Percentiles rank a stretch among this genome's conserved stretches.
Evolutionary conservation across 2,113 vertebrate genomes (phyloP).

Genomic region (Brachirus orientalis): DNA sequence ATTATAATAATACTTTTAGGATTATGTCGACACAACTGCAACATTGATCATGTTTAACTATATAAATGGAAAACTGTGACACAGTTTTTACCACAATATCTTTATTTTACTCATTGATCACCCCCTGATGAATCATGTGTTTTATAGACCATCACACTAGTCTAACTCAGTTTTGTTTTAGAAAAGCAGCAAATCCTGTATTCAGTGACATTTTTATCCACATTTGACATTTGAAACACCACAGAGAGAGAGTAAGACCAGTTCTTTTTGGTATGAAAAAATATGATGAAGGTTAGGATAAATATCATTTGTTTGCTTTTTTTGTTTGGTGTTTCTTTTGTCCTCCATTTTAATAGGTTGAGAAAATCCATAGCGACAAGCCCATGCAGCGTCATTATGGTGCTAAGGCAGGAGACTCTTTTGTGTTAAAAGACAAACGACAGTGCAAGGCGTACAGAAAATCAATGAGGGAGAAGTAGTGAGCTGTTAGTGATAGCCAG

Average conservation of each 20-base stretch:
- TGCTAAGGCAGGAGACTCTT: constrained; percentile 44
- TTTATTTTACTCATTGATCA: no score
- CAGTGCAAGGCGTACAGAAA: constrained; percentile 57
- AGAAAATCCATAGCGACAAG: constrained; percentile 28
- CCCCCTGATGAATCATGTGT: no score
- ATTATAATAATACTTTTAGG: no score
- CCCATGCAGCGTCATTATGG: constrained; percentile 19
- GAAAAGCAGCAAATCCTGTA: no score
- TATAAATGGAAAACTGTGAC: no score
- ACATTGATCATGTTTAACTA: no score
- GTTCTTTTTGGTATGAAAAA: background rate
- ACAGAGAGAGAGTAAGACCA: background rate
- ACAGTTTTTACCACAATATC: no score
- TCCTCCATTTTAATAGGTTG: constrained; percentile 22
- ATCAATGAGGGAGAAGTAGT: constrained; percentile 75
- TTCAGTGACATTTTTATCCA: no score
- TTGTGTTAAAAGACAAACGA: constrained; percentile 68
- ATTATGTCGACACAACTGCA: no score
- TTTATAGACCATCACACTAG: no score
- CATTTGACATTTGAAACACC: no score
- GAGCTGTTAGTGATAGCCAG: constrained; percentile 53
- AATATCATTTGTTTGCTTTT: background rate
- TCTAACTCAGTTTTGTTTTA: no score
- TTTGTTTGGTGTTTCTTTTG: background rate
- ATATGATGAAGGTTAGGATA: background rate